phyloP scores from a whole-genome alignment of 2,888 invertebrate genomes.

The Pachymerium ferrugineum region DNA sequence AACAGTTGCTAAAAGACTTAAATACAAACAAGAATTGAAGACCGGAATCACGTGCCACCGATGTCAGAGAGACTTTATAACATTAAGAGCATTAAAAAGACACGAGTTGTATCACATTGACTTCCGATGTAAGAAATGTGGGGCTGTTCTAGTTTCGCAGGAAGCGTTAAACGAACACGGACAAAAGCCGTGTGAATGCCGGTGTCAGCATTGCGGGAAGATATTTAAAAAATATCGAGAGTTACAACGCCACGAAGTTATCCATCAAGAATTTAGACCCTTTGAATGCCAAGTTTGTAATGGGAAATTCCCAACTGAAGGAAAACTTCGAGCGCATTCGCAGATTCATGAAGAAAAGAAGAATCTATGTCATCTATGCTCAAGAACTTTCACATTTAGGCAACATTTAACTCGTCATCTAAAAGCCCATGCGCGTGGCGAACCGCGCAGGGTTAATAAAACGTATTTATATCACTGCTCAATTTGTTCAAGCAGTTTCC shows the following conservation, averaged over 20 bases:
- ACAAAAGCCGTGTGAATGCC: background rate
- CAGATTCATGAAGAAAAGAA: slow-evolving; percentile 17
- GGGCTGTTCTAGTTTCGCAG: background rate
- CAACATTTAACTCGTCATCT: background rate
- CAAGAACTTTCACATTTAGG: background rate
- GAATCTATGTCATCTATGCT: background rate
- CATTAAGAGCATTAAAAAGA: background rate
- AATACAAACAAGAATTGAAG: background rate
- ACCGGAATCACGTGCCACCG: background rate
- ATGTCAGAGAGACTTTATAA: background rate
- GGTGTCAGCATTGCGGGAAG: slow-evolving; percentile 1
- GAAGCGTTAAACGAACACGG: background rate
- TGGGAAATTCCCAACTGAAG: background rate
- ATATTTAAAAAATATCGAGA: background rate
- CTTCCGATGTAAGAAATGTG: slow-evolving; percentile 5
- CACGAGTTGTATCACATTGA: background rate
- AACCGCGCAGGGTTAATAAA: background rate
- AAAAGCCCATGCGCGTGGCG: background rate
- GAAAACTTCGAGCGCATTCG: background rate
- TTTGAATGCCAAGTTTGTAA: background rate
- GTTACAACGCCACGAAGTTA: background rate
- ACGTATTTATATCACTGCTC: background rate
- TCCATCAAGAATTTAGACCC: background rate
- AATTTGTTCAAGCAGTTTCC: background rate
- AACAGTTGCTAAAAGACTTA: background rate